Base-by-base conservation (phyloP, 2,888 invertebrate species). In the Plebejus melissa region DNA sequence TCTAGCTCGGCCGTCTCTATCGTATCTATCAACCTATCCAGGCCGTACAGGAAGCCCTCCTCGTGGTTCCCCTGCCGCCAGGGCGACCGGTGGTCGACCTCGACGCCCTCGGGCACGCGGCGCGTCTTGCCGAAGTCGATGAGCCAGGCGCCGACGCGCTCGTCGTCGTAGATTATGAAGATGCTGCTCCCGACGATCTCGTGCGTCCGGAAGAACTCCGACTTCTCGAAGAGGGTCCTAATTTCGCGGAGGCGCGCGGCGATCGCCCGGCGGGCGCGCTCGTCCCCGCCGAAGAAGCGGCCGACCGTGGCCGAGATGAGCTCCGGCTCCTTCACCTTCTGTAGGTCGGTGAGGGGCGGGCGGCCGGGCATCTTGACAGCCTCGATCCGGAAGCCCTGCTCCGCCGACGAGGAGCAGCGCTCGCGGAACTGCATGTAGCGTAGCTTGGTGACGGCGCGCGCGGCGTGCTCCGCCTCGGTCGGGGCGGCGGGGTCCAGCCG, bases 361-460 rank as follows among this genome's bases (percentile, higher is more conserved):
- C 96, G 95, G 36, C 98, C 97, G 16, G 97, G 95, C 82, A 97
- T 94, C 88, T 98, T 98, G 87, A 99, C 96, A 2, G 98, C 99
- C 90, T 99, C 99, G 82, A 99, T 98, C 81, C 99, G 94, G 89
- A 99, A 99, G 4, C 99, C 99, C 83, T 98, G 96, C 77, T 96
- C 95, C 79, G 98, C 97, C 0, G 98, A 97, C 3, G 98, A 98
- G 78, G 98, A 98, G 86, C 98, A 97, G 80, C 97, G 95, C 90
- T 99, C 99, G 76, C 99, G 95, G 91, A 98, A 98, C 85, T 98
- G 96, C 99, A 99, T 99, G 90, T 99, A 99, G 60, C 99, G 96
- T 81, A 99, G 94, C 92, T 99, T 99, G 11, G 99, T 99, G 70
- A 99, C 97, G 16, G 98, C 98, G 82, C 96, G 95, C 7, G 94